These are phyloP conservation scores for Apis cerana DNA, from an alignment of 1,140 invertebrate genomes.

Conservation along the genomic window DNA sequence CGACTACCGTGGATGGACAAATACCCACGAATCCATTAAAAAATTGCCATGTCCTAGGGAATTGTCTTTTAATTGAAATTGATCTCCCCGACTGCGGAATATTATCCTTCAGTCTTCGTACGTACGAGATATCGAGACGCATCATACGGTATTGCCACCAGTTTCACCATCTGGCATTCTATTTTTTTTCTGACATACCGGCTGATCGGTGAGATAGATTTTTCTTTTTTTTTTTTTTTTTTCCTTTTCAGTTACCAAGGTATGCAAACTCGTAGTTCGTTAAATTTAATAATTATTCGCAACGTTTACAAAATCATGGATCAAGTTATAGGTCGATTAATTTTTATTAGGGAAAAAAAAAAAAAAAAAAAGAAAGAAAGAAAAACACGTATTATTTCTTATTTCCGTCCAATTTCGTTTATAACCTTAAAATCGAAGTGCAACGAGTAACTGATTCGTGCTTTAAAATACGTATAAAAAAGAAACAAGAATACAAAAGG, in stretches of 20 bases:
- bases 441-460: not conserved
- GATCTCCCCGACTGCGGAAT: slow-evolving; percentile 15
- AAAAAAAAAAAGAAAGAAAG: not conserved
- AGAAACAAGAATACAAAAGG: not conserved
- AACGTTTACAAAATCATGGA: not conserved
- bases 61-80: slow-evolving; percentile 41
- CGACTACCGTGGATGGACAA: slow-evolving; percentile 52
- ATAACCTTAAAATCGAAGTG: not conserved
- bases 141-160: not conserved
- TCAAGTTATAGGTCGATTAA: not conserved
- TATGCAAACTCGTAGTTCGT: not conserved
- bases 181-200: slow-evolving; percentile 8
- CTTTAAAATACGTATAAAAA: not conserved
- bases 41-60: slow-evolving; percentile 49
- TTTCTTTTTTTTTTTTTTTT: slow-evolving; percentile 9
- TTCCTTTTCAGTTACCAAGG: not conserved
- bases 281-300: not conserved
- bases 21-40: slow-evolving; percentile 63
- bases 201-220: not conserved
- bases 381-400: not conserved
- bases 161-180: slow-evolving; percentile 18
- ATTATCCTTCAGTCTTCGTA: slow-evolving; percentile 10
- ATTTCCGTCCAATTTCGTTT: not conserved
- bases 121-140: not conserved
- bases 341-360: not conserved